These are phyloP conservation scores for Orthosia incerta DNA, from an alignment of 2,888 invertebrate species.

Conservation along the genomic window DNA sequence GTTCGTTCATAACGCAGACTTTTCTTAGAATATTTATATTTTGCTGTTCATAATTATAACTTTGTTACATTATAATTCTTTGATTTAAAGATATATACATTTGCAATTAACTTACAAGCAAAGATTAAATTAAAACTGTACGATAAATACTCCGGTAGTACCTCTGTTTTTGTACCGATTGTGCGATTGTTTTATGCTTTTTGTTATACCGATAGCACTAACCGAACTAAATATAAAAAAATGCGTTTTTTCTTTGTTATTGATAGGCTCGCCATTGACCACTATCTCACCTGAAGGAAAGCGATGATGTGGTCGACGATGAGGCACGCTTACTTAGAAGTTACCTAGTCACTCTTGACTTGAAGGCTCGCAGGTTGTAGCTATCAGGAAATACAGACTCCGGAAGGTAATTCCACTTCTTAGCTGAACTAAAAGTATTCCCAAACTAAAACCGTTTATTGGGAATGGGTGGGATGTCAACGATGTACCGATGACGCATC, in stretches of 20 bases:
- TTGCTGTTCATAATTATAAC: not conserved
- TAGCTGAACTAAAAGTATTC: no score
- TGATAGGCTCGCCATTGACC: no score
- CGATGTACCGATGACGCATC: no score
- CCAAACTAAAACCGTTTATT: no score
- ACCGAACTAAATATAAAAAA: slow-evolving; percentile 21
- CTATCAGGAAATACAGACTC: no score
- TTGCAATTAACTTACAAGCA: slow-evolving; percentile 18
- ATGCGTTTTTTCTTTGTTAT: not conserved
- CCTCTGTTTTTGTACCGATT: slow-evolving; percentile 1
- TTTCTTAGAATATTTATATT: slow-evolving; percentile 8
- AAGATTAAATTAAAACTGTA: slow-evolving; percentile 17
- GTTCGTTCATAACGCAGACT: slow-evolving; percentile 35
- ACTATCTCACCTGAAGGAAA: no score
- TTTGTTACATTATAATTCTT: slow-evolving; percentile 12
- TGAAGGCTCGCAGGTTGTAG: no score
- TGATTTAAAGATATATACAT: slow-evolving; percentile 16
- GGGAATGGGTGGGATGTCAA: no score
- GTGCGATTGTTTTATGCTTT: not conserved
- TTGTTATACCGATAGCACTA: slow-evolving; percentile 13
- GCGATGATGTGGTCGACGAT: no score
- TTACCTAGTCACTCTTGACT: no score
- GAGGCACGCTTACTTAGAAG: no score
- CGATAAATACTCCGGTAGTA: not conserved
- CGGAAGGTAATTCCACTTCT: no score